Percentiles rank a stretch among this genome's conserved stretches.
Conservation (phyloP, 2,113 vertebrate genomes). For the Phalacrocorax carbo region DNA sequence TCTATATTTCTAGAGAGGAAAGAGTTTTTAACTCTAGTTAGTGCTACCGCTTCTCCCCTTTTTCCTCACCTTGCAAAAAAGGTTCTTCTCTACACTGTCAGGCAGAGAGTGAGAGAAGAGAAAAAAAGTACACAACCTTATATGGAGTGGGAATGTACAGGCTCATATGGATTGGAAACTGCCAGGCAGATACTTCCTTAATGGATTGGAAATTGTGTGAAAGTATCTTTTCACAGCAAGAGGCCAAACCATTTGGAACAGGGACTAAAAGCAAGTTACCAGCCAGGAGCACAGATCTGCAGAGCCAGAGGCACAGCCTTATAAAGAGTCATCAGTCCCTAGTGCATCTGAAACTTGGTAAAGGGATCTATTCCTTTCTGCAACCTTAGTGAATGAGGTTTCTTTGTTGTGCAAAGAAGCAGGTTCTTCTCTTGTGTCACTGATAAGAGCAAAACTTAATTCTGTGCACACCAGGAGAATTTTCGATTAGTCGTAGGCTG, state of each 20-base stretch:
- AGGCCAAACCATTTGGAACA: not conserved
- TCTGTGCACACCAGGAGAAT: not conserved
- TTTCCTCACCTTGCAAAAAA: not conserved
- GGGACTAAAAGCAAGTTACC: not conserved
- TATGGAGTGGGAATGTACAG: not conserved
- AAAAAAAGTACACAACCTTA: not conserved
- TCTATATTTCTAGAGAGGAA: not conserved
- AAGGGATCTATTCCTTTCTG: not conserved
- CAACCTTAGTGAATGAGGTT: not conserved
- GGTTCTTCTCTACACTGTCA: not conserved
- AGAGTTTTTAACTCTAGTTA: not conserved
- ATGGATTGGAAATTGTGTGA: not conserved
- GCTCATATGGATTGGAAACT: not conserved
- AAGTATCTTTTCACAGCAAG: not conserved
- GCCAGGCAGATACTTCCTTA: not conserved
- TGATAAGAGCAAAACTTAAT: slow-evolving; percentile 20
- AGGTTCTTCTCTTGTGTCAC: not conserved
- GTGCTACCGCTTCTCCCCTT: not conserved
- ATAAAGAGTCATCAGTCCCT: not conserved
- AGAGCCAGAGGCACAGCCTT: not conserved
- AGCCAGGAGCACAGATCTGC: not conserved
- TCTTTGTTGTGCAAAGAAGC: not conserved
- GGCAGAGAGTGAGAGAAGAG: not conserved
- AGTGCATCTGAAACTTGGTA: not conserved
- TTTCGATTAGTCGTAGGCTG: slow-evolving; percentile 4